Percentiles rank a stretch among this genome's conserved stretches.
Conservation (phyloP, 2,797 vertebrate species). For the Sebastes kiyomatsui region DNA sequence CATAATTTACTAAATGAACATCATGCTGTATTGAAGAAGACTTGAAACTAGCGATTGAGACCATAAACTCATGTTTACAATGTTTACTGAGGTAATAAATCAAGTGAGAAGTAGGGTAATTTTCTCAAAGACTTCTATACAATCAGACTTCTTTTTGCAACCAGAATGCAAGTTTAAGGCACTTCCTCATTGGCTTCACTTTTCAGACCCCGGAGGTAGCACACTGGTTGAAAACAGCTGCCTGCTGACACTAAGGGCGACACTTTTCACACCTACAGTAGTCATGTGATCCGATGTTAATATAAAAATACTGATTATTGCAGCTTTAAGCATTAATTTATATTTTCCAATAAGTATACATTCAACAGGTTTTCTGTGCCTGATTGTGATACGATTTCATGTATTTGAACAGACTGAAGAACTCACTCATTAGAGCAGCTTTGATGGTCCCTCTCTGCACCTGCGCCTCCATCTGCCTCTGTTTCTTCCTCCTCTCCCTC, state of each 20-base stretch:
- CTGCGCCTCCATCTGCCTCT: slow-evolving; percentile 81
- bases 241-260: neutral
- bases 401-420: neutral
- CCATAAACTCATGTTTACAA: no score
- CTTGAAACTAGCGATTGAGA: no score
- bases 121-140: no score
- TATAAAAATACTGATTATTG: neutral
- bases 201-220: no score
- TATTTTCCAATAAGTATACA: neutral
- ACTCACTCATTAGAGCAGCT: slow-evolving; percentile 76
- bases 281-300: neutral
- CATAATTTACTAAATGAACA: no score
- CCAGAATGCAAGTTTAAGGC: no score
- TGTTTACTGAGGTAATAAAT: no score
- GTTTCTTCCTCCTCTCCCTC: slow-evolving; percentile 81
- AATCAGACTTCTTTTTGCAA: no score
- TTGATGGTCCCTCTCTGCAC: slow-evolving; percentile 76
- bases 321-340: neutral
- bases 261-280: neutral
- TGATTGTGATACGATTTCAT: neutral
- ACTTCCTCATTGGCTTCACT: no score
- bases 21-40: no score
- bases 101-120: fast-evolving
- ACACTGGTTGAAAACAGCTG: neutral
- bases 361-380: neutral